Base-by-base conservation (phyloP, 64 coral and sea anemone species). In the Porites lutea region DNA sequence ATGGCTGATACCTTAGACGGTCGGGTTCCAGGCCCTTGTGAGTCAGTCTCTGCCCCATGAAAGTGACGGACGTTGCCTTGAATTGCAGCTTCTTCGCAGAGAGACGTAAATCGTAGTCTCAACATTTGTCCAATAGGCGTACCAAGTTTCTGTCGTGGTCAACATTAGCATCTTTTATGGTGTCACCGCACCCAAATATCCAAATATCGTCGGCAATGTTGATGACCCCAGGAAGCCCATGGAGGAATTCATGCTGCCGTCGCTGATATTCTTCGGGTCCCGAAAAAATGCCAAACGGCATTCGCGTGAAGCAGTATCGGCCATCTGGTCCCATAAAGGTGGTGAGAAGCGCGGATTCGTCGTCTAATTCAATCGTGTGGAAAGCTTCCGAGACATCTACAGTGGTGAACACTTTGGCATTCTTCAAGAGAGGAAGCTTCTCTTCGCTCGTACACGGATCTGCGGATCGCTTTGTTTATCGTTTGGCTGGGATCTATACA, bases 231-330 rank as follows among this genome's bases (percentile, higher is more conserved):
- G 8, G 10, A 0, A 91, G 14, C 12, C 49, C 88, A 7, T 82
- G 63, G 0, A 58, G 18, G 9, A 77, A 48, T 52, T 80, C 44
- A 52, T 90, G 21, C 60, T 80, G 61, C 2, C 78, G 61, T 13
- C 88, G 23, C 23, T 90, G 75, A n/a, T 79, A 90, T 13, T 66
- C 88, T 13, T 67, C 60, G 15, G 75, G 75, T 19, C 73, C 88
- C 0, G 75, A 79, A 20, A 55, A 8, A 0, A 90, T 90, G 9
- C 89, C 89, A 59, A 90, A 82, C 16, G 89, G 75, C 89, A 90
- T 90, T 8, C 89, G 44, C 0, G 8, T 53, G 19, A 52, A 82
- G 6, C 78, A 22, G 16, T 82, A 81, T 12, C 89, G 37, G 8
- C 89, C 89, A 21, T 23, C 57, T 46, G 65, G 89, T 15, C 75